Conservation (phyloP, 1,140 invertebrate species). For the Sarcophaga peregrina region DNA sequence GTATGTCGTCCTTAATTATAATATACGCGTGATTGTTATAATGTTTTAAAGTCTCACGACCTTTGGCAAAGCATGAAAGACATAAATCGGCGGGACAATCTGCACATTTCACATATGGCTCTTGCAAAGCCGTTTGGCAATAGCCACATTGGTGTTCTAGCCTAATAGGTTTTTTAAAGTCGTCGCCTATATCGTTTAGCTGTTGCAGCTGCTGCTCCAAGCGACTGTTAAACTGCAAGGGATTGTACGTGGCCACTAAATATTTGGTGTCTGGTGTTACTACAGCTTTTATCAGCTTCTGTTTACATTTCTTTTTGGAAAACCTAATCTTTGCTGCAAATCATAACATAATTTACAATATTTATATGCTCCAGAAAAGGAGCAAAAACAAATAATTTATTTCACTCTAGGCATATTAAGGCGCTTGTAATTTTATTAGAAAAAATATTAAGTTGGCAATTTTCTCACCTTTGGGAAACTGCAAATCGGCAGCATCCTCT, state of each 20-base stretch:
- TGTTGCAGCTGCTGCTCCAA: conserved; percentile 26
- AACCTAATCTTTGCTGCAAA: conserved; percentile 3
- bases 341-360: background rate
- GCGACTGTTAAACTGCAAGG: conserved; percentile 11
- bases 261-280: conserved; percentile 21
- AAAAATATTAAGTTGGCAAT: background rate
- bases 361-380: conserved; percentile 1
- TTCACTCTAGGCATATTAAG: background rate
- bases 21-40: conserved; percentile 81
- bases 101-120: conserved; percentile 81
- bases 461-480: conserved; percentile 85
- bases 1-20: conserved; percentile 80
- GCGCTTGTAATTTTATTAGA: background rate
- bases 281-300: conserved; percentile 21
- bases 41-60: conserved; percentile 75
- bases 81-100: conserved; percentile 76
- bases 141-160: conserved; percentile 20
- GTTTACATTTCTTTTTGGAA: background rate
- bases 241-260: conserved; percentile 26
- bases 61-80: conserved; percentile 80
- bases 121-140: conserved; percentile 51
- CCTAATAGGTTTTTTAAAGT: background rate
- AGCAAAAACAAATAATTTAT: background rate
- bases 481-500: conserved; percentile 86
- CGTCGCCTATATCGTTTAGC: background rate